These are phyloP conservation scores for Myocastor coypus DNA, from an alignment of 2,113 vertebrate genomes.

Conservation along the genomic window DNA sequence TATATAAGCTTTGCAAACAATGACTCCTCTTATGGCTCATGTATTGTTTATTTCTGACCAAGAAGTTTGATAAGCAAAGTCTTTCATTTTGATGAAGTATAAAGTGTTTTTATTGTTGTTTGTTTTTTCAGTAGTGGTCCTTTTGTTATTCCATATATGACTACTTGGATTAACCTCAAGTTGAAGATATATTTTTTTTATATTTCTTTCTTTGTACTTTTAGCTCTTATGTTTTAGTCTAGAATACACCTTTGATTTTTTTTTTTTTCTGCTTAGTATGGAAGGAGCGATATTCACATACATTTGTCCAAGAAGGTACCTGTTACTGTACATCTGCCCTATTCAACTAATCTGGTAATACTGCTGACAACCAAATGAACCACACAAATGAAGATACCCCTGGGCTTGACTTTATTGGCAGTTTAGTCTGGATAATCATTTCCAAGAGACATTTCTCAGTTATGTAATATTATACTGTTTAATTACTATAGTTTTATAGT, in stretches of 20 bases:
- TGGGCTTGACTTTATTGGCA: background rate
- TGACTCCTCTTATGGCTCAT: background rate
- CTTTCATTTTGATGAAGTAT: background rate
- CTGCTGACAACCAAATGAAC: background rate
- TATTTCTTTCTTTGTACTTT: background rate
- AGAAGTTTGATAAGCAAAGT: background rate
- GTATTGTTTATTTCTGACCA: background rate
- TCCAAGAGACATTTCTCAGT: background rate
- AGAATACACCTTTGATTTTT: background rate
- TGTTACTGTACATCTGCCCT: background rate
- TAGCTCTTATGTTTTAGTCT: too few relatives aligned
- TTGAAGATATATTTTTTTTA: background rate
- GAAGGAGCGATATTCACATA: background rate
- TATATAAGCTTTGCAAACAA: background rate
- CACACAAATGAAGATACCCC: background rate
- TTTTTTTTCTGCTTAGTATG: constrained; percentile 14
- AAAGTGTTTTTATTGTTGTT: background rate
- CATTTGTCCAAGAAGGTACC: background rate
- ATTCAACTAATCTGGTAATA: background rate
- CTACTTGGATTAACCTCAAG: background rate
- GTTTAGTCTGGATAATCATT: background rate
- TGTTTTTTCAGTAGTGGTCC: background rate
- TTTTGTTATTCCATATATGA: background rate
- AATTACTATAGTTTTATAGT: background rate
- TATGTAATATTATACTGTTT: background rate